Percentiles rank a stretch among this genome's conserved stretches.
These are phyloP conservation scores for cattle (Bos taurus) DNA, from an alignment of 2,113 vertebrate species.

Conservation along the genomic window DNA sequence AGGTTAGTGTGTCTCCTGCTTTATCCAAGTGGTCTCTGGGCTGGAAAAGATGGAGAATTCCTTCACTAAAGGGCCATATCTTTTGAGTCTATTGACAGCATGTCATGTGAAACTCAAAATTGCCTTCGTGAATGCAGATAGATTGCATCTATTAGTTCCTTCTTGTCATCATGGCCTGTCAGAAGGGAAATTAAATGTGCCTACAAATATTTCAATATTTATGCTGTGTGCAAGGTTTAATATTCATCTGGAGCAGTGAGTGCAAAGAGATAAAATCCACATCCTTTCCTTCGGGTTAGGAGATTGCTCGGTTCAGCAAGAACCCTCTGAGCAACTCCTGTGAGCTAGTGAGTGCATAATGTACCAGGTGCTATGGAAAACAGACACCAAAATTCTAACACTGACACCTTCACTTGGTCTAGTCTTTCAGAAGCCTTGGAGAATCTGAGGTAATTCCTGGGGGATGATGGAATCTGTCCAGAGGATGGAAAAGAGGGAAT, in stretches of 20 bases:
- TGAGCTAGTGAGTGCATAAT: neutral
- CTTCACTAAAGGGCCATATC: constrained; percentile 28
- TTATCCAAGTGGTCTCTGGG: neutral
- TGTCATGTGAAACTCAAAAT: constrained; percentile 58
- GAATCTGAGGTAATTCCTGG: neutral
- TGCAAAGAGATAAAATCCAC: neutral
- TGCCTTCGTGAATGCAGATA: constrained; percentile 55
- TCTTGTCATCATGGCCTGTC: constrained; percentile 62
- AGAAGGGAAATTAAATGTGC: constrained; percentile 68
- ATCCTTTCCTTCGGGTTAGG: neutral
- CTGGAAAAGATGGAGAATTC: constrained; percentile 51
- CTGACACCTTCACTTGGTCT: neutral
- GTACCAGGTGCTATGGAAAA: neutral
- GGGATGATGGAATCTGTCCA: neutral
- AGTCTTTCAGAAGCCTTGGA: neutral
- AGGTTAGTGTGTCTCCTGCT: neutral
- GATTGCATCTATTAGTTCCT: constrained; percentile 62
- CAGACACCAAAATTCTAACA: neutral
- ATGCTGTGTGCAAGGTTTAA: constrained; percentile 41
- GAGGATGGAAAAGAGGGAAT: neutral
- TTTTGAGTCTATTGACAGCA: constrained; percentile 57
- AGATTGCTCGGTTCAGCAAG: neutral
- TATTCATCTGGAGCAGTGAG: constrained; percentile 46
- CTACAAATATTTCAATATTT: constrained; percentile 63
- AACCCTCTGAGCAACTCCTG: neutral